Base-by-base conservation (phyloP, 1,140 invertebrate species). In the Onthophagus taurus region DNA sequence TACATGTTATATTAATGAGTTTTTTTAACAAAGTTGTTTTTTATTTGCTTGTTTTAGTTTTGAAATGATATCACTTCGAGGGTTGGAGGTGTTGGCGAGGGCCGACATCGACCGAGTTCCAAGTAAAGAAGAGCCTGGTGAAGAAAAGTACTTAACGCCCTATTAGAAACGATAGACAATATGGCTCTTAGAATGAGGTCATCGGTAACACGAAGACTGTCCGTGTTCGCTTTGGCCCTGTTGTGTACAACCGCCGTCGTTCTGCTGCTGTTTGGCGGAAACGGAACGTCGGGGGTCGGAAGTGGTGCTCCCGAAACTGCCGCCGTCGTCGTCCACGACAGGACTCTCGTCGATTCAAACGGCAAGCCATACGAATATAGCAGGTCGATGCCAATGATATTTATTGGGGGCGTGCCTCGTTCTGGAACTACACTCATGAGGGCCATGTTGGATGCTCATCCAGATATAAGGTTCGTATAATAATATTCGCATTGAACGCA, bases 361-460 rank as follows among this genome's bases (percentile, higher is more conserved):
- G 71, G 74, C 45, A 80, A 78, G 60, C 64, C 70, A 19, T 85
- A 82, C 63, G 68, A 72, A 34, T 89, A 90, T 61, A 80, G 88
- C 59, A 74, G 86, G 53, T 77, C 86, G 48, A 89, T 92, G 80
- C 90, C 91, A 49, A 71, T 97, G 43, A 94, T 97, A 58, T 97
- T 97, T 69, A 94, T 98, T 63, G 94, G 94, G 17, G 94, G 94
- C 36, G 90, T 97, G 58, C 94, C 94, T 18, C 77, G 94, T 50
- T 96, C 90, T 34, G 95, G 95, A 13, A 98, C 94, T 2, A 99
- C 95, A 24, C 75, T 98, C 41, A 92, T 96, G 81, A 75, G 96
- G 61, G 95, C 93, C 47, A 95, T 99, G 88, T 70, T 99, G 38
- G 96, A 99, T 71, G 94, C 96, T 30, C 96, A 99, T 77, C 90